Base-by-base conservation (phyloP, 2,888 invertebrate species). In the Labia minor region DNA sequence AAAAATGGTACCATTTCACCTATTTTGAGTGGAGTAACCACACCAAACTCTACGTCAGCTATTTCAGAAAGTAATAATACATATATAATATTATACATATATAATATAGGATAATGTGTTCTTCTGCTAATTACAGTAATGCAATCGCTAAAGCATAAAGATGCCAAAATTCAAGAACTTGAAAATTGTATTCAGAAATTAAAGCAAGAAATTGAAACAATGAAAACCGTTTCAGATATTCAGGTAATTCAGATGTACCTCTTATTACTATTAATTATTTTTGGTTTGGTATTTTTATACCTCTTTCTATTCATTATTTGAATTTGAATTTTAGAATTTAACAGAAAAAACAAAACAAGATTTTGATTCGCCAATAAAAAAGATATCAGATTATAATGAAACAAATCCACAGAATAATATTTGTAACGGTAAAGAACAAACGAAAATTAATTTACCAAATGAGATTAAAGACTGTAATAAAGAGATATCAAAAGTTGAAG, bases 171-270 rank as follows among this genome's bases (percentile, higher is more conserved):
- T 1, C 72, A 72, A 49, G 76, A 77, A 21, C 74, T 83, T 63
- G 78, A 81, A 72, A 73, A 75, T 66, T 71, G 73, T 49, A 73
- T 78, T 16, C 71, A 72, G 19, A 72, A 72, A 26, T 70, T 77
- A n/a, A 69, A 78, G 68, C 79, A 79, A 71, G 82, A 85, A 75
- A 77, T 83, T n/a, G 84, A 84, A 69, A 82, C 82, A 72, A 82
- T 81, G 73, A 81, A 81, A 73, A 83, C 83, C 1, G 74, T 85
- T 61, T 81, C 81, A 10, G 82, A 83, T 68, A 84, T 85, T 67
- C 81, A 82, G 73, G 76, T 76, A 65, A 64, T n/a, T n/a, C n/a
- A n/a, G n/a, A 69, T 67, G 10, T 33, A 26, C 63, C n/a, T n/a
- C n/a, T n/a, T n/a, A n/a, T n/a, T n/a, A n/a, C n/a, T n/a, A n/a